A percentile compares a stretch with the other conserved stretches of the same genome.
Conservation (phyloP, 2,888 invertebrate species). For the Chrysodeixis includens region DNA sequence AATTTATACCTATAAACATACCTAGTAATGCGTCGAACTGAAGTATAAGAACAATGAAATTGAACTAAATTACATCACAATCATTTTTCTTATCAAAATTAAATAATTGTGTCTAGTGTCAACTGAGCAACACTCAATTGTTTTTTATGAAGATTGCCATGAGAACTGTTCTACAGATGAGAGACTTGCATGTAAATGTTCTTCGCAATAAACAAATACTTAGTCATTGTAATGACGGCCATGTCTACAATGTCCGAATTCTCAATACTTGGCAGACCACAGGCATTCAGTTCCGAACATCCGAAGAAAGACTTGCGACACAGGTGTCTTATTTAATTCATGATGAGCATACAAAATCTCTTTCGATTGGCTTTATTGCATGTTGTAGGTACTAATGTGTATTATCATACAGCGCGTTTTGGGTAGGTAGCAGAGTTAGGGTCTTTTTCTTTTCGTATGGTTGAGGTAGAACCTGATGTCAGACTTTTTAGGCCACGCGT, state of each 20-base stretch:
- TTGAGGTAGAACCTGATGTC: too few species aligned
- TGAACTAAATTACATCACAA: neutral
- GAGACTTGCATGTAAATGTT: neutral
- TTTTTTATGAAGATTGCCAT: neutral
- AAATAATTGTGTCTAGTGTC: neutral
- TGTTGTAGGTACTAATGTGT: neutral
- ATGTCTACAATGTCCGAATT: neutral
- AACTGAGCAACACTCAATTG: neutral
- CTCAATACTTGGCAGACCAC: neutral
- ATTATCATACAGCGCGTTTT: neutral
- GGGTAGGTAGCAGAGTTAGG: too few species aligned
- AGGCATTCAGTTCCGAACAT: neutral
- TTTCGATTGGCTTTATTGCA: neutral
- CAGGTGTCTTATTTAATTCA: neutral
- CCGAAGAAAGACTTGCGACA: neutral
- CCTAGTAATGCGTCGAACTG: neutral
- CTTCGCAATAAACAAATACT: neutral
- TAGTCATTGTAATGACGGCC: neutral
- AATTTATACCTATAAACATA: neutral
- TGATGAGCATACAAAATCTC: neutral
- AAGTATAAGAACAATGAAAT: neutral
- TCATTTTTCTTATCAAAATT: constrained; percentile 1
- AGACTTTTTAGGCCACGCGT: too few species aligned
- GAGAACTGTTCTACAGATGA: neutral
- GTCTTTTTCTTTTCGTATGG: too few species aligned